Evolutionary conservation across 2,797 vertebrate genomes (phyloP).

Genomic region (Sebastes matsubarae): DNA sequence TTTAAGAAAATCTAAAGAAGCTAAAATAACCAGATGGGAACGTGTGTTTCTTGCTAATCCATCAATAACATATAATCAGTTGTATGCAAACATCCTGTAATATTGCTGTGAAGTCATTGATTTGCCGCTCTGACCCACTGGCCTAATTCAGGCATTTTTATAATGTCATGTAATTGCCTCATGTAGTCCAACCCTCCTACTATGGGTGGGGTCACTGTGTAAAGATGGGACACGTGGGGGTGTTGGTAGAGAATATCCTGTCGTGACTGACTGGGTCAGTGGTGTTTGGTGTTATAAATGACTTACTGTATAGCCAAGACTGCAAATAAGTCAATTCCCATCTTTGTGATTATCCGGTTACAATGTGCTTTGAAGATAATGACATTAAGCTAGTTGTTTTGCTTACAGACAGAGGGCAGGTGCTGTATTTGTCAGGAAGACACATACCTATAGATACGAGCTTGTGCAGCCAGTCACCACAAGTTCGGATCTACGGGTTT

Average conservation of each 20-base stretch:
- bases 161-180: constrained; percentile 13
- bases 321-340: neutral
- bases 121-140: constrained; percentile 23
- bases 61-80: neutral
- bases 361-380: constrained; percentile 3
- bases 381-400: neutral
- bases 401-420: constrained; percentile 32
- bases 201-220: constrained; percentile 64
- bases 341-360: constrained; percentile 6
- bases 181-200: constrained; percentile 36
- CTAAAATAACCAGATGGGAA: neutral
- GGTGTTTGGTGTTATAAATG: constrained; percentile 8
- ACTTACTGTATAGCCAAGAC: neutral
- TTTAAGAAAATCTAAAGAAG: neutral
- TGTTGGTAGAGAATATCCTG: constrained; percentile 7
- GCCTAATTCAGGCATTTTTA: constrained; percentile 10
- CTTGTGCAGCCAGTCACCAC: constrained; percentile 95
- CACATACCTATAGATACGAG: constrained; percentile 99
- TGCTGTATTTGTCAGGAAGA: constrained; percentile 86
- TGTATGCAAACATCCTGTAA: neutral
- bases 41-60: neutral
- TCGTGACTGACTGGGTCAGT: neutral
- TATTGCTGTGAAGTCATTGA: neutral
- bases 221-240: constrained; percentile 26
- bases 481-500: constrained; percentile 99